Conservation (phyloP, 2,113 vertebrate genomes). For the Ceyx cyanopectus region DNA sequence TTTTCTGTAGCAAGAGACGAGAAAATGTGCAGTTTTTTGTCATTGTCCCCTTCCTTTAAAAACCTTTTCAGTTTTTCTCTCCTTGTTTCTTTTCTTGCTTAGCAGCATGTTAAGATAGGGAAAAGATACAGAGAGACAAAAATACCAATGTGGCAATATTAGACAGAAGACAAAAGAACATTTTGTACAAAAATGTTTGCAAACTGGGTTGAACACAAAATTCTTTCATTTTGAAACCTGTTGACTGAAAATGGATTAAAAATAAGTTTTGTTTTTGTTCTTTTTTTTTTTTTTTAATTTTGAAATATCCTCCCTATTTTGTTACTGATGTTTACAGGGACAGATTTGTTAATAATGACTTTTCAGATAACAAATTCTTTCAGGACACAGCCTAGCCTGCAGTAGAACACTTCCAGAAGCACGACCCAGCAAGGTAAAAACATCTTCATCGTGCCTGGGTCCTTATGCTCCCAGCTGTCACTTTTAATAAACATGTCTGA, state of each 20-base stretch:
- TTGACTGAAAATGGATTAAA: not conserved
- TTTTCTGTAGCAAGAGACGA: not conserved
- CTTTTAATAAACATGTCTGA: slow-evolving; percentile 12
- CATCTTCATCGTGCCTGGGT: not conserved
- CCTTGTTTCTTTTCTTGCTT: not conserved
- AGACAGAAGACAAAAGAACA: not conserved
- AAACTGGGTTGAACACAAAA: not conserved
- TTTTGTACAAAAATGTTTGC: not conserved
- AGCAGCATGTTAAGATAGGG: not conserved
- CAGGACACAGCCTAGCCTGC: not conserved
- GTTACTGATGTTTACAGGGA: not conserved
- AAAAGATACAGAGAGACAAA: not conserved
- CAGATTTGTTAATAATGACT: not conserved
- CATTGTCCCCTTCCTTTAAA: not conserved
- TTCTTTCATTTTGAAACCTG: not conserved
- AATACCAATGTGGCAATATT: not conserved
- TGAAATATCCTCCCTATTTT: not conserved
- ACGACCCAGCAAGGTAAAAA: not conserved
- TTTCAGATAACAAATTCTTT: not conserved
- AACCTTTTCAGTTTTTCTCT: not conserved
- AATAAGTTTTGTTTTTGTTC: not conserved
- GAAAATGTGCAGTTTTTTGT: not conserved
- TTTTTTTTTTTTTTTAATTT: not conserved
- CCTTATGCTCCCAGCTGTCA: not conserved
- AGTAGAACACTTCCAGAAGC: not conserved